These are phyloP conservation scores for Gallinago jamesoni DNA, from an alignment of 2,113 vertebrate genomes.

Conservation along the genomic window DNA sequence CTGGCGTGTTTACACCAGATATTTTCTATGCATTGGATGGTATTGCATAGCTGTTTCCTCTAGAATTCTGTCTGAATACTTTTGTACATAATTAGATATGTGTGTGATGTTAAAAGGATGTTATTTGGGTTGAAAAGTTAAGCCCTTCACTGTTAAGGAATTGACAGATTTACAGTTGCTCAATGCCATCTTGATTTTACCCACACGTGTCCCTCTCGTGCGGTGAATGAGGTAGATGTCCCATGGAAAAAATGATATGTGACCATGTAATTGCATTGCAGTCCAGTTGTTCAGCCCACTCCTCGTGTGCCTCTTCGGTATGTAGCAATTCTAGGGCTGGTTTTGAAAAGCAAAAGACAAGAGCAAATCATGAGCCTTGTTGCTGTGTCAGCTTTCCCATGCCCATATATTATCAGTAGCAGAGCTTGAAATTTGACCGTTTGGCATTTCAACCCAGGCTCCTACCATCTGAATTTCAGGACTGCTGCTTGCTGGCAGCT, in stretches of 20 bases:
- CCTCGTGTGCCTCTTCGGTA: background rate
- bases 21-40: background rate
- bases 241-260: background rate
- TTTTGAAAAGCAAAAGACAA: background rate
- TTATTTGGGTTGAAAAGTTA: conserved; percentile 31
- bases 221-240: background rate
- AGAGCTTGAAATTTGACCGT: background rate
- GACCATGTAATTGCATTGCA: background rate
- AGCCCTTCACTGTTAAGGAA: conserved; percentile 1
- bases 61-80: background rate
- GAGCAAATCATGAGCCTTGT: background rate
- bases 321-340: background rate
- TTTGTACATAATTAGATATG: background rate
- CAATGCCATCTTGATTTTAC: background rate
- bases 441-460: background rate
- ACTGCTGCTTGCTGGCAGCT: background rate
- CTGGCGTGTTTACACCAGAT: background rate
- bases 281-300: background rate
- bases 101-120: background rate
- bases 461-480: background rate
- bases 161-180: conserved; percentile 28
- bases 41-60: background rate
- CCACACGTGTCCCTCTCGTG: background rate
- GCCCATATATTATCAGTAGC: background rate
- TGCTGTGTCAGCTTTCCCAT: background rate